These are phyloP conservation scores for Stenopsyche tienmushanensis DNA, from an alignment of 1,140 invertebrate species.

Conservation along the genomic window DNA sequence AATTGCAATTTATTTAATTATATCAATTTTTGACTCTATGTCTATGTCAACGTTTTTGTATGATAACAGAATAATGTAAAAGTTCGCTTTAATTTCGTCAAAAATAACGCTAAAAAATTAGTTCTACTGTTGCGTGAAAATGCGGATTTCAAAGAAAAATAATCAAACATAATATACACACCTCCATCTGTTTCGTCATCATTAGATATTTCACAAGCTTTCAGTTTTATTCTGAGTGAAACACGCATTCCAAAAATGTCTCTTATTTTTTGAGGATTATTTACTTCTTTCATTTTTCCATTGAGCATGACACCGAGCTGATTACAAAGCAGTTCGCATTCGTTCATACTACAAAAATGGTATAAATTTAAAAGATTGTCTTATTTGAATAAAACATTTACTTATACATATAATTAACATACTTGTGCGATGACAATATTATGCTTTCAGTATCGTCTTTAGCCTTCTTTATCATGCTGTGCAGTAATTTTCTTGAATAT, in stretches of 20 bases:
- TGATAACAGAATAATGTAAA: no score
- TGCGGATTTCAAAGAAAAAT: no score
- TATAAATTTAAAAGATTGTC: neutral
- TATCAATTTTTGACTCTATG: no score
- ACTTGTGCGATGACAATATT: constrained; percentile 59
- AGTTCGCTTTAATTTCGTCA: no score
- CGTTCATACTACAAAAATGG: constrained; percentile 74
- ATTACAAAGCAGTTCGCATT: constrained; percentile 78
- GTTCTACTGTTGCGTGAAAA: no score
- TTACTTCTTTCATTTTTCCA: constrained; percentile 66
- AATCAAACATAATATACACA: constrained; percentile 15
- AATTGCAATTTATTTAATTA: no score
- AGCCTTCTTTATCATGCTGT: constrained; percentile 49
- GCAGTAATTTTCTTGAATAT: constrained; percentile 58
- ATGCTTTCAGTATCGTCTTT: constrained; percentile 45
- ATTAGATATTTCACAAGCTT: neutral
- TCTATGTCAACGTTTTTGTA: no score
- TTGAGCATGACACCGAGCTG: constrained; percentile 81
- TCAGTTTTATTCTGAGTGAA: constrained; percentile 46
- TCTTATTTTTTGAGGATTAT: constrained; percentile 56
- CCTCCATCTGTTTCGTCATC: constrained; percentile 2
- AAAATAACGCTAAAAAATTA: no score
- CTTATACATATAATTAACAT: neutral
- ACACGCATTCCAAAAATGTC: constrained; percentile 58
- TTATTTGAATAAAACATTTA: neutral